Percentiles rank a stretch among this genome's conserved stretches.
phyloP scores from a whole-genome alignment of 2,113 vertebrate species.

The Xiphophorus maculatus region DNA sequence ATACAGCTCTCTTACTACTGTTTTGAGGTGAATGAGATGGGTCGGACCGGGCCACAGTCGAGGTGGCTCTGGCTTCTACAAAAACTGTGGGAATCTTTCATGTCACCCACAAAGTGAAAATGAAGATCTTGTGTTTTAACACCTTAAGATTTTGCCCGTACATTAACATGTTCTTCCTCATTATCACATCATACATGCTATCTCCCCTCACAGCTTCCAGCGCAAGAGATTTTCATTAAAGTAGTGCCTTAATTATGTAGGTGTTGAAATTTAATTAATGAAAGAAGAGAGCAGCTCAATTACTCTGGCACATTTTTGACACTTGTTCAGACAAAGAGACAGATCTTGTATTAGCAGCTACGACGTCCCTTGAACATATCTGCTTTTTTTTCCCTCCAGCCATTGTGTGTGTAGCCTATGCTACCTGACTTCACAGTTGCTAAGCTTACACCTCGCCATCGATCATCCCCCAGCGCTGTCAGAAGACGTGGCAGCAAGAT shows the following conservation, averaged over 20 bases:
- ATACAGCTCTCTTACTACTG: background rate
- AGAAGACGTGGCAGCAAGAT: constrained; percentile 58
- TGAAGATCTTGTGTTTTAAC: constrained; percentile 69
- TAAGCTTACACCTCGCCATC: constrained; percentile 60
- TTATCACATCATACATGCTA: constrained; percentile 72
- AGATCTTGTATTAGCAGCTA: constrained; percentile 44
- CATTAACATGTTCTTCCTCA: constrained; percentile 80
- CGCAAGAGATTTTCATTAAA: constrained; percentile 84
- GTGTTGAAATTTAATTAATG: constrained; percentile 89
- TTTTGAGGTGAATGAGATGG: background rate
- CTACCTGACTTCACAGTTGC: constrained; percentile 43
- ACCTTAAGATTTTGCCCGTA: constrained; percentile 74
- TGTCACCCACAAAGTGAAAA: constrained; percentile 71
- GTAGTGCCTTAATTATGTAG: constrained; percentile 85
- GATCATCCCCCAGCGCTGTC: constrained; percentile 56
- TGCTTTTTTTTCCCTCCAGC: constrained; percentile 24
- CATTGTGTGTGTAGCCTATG: constrained; percentile 22
- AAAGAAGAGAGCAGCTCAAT: constrained; percentile 79
- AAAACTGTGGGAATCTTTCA: constrained; percentile 41
- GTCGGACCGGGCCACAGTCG: background rate
- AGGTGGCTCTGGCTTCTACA: constrained; percentile 24
- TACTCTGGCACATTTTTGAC: constrained; percentile 80
- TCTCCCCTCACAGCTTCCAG: constrained; percentile 75
- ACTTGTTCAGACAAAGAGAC: constrained; percentile 37
- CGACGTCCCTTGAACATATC: constrained; percentile 51